A percentile compares a stretch with the other conserved stretches of the same genome.
Conservation (phyloP, 2,797 vertebrate species). For the Caiman crocodilus region DNA sequence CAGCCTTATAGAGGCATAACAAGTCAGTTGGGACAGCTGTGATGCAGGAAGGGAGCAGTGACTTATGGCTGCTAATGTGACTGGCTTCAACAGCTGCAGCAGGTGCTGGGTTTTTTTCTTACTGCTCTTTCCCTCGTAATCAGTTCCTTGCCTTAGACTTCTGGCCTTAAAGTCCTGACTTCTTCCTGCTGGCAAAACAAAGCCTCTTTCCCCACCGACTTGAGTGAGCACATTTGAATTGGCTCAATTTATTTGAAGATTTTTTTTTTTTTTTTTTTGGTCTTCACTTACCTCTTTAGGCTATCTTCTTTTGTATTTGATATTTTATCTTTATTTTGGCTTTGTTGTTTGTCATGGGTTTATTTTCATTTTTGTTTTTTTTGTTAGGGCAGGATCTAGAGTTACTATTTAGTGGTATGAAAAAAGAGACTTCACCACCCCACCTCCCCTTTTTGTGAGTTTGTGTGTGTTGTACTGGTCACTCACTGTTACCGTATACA, state of each 20-base stretch:
- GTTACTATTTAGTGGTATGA: background rate
- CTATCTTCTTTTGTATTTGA: background rate
- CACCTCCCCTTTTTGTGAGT: accelerated
- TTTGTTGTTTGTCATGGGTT: background rate
- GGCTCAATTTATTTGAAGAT: background rate
- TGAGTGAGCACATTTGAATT: background rate
- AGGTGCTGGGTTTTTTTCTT: too few species aligned
- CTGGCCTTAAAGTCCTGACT: background rate
- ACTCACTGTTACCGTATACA: background rate
- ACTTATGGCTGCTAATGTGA: too few species aligned
- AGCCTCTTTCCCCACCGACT: background rate
- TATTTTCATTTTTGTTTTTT: background rate
- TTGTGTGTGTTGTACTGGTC: background rate
- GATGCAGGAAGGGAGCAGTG: too few species aligned
- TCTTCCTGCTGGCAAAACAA: background rate
- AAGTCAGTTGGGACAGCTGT: too few species aligned
- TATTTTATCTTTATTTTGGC: background rate
- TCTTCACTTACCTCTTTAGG: background rate
- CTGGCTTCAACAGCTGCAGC: too few species aligned
- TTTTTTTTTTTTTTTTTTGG: background rate
- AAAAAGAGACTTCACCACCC: background rate
- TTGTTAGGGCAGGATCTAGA: too few species aligned
- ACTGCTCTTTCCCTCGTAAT: background rate
- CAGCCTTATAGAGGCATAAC: too few species aligned
- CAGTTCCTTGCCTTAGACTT: background rate